A percentile compares a stretch with the other conserved stretches of the same genome.
Evolutionary conservation across 2,797 vertebrate genomes (phyloP).

Genomic region (Argya squamiceps): DNA sequence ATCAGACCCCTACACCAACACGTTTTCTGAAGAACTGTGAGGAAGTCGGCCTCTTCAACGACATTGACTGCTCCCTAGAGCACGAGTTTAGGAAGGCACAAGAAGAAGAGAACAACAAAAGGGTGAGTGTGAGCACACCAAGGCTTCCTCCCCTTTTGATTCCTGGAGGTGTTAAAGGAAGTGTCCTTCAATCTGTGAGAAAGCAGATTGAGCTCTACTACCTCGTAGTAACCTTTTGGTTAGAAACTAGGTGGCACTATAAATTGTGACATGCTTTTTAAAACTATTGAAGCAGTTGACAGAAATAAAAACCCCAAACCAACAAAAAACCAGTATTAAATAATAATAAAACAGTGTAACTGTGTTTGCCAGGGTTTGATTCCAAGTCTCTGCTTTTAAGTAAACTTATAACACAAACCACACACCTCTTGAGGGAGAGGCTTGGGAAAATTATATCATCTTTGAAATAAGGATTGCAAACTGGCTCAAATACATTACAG

Average conservation of each 20-base stretch:
- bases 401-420: constrained; percentile 28
- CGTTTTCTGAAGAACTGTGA: constrained; percentile 99
- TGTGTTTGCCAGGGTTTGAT: constrained; percentile 1
- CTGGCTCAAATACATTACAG: background rate
- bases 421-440: constrained; percentile 28
- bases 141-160: background rate
- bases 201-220: background rate
- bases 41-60: constrained; percentile 96
- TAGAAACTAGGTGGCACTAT: constrained; percentile 21
- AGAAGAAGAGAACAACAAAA: constrained; percentile 96
- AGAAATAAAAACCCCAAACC: background rate
- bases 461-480: constrained; percentile 5
- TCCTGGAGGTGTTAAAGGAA: background rate
- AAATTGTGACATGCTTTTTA: background rate
- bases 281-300: background rate
- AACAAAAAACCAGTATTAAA: background rate
- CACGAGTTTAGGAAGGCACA: constrained; percentile 97
- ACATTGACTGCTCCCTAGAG: constrained; percentile 95
- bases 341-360: background rate
- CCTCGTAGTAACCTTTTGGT: background rate
- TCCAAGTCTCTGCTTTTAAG: constrained; percentile 2
- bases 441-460: constrained; percentile 5
- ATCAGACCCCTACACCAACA: constrained; percentile 97
- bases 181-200: background rate
- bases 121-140: constrained; percentile 79